Evolutionary conservation across 2,797 vertebrate genomes (phyloP), one percentile per base, ranked within the genome.

Genomic region (Atherinosoma microstoma): DNA sequence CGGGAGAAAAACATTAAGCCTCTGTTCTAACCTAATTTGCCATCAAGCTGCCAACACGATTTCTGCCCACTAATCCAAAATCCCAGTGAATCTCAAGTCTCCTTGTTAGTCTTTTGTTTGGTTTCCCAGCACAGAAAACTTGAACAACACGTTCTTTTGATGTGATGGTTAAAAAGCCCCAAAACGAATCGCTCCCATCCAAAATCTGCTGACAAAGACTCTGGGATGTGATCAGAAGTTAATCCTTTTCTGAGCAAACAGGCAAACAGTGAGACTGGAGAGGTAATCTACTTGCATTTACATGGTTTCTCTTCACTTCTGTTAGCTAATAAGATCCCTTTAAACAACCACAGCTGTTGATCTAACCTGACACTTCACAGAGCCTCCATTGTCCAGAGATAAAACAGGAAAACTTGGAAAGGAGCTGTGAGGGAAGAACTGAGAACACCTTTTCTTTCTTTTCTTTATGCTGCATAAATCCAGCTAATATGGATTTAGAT

Each of bases 121-220:
- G 62, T 59, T 76, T 67, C 54, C 42, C 66, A 76, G 64, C 66
- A 66, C 40, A 58, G 40, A 49, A 57, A 79, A 72, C 76, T 87
- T 84, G 82, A 83, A 85, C 84, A 78, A 66, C 72, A 83, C 45
- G 30, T 22, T 71, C 70, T 76, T 88, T 89, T 87, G 72, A 88
- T 77, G 75, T 45, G 35, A 54, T 36, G 42, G 61, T 84, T 78
- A 42, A 67, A 83, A 93, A 91, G 73, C 86, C 73, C 80, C 76
- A 66, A 77, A 88, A 91, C 91, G 84, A 94, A 94, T 91, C 75
- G 78, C 59, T 82, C 69, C 78, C 30, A 58, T 89, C 62, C 83
- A 79, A 84, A 92, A 91, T 85, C 88, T 91, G 87, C 81, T 78
- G 91, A 91, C 91, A 86, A 92, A 82, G 80, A 88, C 82, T 80